Base-by-base conservation (phyloP, 2,888 invertebrate genomes). In the Drosophila formosana region DNA sequence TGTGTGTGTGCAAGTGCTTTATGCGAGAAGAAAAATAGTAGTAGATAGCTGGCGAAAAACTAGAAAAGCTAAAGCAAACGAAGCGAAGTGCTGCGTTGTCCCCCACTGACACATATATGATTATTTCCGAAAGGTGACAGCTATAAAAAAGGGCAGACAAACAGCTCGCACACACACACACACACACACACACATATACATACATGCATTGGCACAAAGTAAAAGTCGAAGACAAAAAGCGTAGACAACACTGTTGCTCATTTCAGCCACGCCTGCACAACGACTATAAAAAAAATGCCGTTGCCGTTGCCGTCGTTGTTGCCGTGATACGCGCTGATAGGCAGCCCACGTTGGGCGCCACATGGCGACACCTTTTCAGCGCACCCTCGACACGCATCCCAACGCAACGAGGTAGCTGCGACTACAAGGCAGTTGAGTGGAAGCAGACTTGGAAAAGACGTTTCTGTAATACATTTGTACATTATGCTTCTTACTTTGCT, bases 51-150 rank as follows among this genome's bases (percentile, higher is more conserved):
- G 61, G 80, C 77, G 62, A 71, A 78, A 75, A 88, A 88, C 80
- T 85, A 88, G 83, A 88, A 83, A 83, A 80, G 88, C 86, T 65
- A 82, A 82, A 82, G 88, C 86, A 83, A 83, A 85, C 83, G 80
- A 83, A 85, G 88, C 83, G 72, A 83, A 88, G 82, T 85, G 88
- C 86, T 7, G 6, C 18, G 18, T 2, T 75, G 75, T 77, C 79
- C 73, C 78, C 85, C 71, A 78, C 78, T 86, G 85, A 86, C 85
- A 86, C 85, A 86, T 86, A 85, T 85, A 84, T 86, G 89, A 86
- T 86, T 86, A 86, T 86, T 86, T 89, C 89, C 88, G 88, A 86
- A 89, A 87, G 89, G 85, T 86, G 89, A 87, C 89, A 89, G 82
- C 89, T 80, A 83, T 88, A 83, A 83, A 83, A 83, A 80, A 75